phyloP scores from a whole-genome alignment of 23 tunicate genomes.

The Phallusia fumigata region DNA sequence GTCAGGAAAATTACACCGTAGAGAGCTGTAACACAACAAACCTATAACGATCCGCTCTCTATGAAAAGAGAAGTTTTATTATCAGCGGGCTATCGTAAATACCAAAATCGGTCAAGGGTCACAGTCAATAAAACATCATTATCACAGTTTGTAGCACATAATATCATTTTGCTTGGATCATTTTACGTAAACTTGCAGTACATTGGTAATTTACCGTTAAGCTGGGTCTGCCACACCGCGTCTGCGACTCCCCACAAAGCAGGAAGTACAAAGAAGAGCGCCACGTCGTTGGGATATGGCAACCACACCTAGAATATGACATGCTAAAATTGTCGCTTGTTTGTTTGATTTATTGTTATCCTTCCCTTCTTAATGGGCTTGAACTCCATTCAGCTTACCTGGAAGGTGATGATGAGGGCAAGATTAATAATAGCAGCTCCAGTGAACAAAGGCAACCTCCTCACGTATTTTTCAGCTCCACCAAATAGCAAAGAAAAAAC shows the following conservation, averaged over 20 bases:
- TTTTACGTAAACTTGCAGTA: too few relatives aligned
- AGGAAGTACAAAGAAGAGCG: constrained; percentile 67
- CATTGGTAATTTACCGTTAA: constrained; percentile 63
- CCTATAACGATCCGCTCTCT: too few relatives aligned
- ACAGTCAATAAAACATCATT: too few relatives aligned
- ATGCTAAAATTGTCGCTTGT: not conserved
- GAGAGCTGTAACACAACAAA: constrained; percentile 37
- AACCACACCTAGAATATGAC: constrained; percentile 52
- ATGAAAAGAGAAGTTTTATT: too few relatives aligned
- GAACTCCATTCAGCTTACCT: constrained; percentile 24
- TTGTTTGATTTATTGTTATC: too few relatives aligned
- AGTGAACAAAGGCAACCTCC: constrained; percentile 60
- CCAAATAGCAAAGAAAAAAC: constrained; percentile 75
- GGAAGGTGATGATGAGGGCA: constrained; percentile 64
- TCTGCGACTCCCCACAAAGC: constrained; percentile 93
- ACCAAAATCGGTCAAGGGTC: too few relatives aligned
- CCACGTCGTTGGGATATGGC: constrained; percentile 63
- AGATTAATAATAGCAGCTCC: constrained; percentile 65
- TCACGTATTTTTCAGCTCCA: constrained; percentile 71
- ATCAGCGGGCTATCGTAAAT: too few relatives aligned
- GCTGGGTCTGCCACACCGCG: constrained; percentile 94
- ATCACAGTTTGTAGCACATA: too few relatives aligned
- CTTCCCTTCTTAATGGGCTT: too few relatives aligned
- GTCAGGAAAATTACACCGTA: constrained; percentile 70
- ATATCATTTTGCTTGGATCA: too few relatives aligned